Evolutionary conservation across 2,113 vertebrate species (phyloP).

Genomic region (Macrotus californicus): DNA sequence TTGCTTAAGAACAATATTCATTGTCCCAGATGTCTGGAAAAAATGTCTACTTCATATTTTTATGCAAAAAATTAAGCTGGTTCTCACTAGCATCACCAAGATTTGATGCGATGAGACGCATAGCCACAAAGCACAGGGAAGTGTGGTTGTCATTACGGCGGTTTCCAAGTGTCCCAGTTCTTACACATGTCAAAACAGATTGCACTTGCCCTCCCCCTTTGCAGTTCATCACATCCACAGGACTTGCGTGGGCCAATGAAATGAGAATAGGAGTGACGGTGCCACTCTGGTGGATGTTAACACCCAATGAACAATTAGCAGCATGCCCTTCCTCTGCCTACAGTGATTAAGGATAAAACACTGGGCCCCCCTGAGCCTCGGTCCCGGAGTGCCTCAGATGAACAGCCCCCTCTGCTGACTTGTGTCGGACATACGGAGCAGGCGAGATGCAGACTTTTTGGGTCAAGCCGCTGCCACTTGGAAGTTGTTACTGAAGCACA

Average conservation of each 20-base stretch:
- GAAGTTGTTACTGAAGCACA: not conserved
- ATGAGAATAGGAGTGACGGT: not conserved
- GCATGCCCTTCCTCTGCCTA: not conserved
- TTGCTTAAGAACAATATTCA: not conserved
- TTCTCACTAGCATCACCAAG: not conserved
- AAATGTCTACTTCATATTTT: not conserved
- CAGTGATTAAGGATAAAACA: not conserved
- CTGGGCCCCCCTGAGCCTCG: not conserved
- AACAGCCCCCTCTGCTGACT: not conserved
- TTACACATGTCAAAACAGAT: not conserved
- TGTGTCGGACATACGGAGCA: not conserved
- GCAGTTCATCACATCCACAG: not conserved
- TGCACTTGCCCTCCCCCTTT: not conserved
- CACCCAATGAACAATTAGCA: not conserved
- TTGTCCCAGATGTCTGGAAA: constrained; percentile 4
- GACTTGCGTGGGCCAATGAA: not conserved
- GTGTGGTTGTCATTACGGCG: not conserved
- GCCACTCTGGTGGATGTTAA: not conserved
- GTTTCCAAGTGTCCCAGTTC: not conserved
- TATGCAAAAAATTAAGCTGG: not conserved
- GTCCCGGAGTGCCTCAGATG: not conserved
- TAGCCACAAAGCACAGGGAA: not conserved
- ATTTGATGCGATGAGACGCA: not conserved
- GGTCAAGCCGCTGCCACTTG: not conserved
- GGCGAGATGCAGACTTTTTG: not conserved